Percentiles rank a stretch among this genome's conserved stretches.
phyloP scores from a whole-genome alignment of 2,797 vertebrate species.

The Alca torda region DNA sequence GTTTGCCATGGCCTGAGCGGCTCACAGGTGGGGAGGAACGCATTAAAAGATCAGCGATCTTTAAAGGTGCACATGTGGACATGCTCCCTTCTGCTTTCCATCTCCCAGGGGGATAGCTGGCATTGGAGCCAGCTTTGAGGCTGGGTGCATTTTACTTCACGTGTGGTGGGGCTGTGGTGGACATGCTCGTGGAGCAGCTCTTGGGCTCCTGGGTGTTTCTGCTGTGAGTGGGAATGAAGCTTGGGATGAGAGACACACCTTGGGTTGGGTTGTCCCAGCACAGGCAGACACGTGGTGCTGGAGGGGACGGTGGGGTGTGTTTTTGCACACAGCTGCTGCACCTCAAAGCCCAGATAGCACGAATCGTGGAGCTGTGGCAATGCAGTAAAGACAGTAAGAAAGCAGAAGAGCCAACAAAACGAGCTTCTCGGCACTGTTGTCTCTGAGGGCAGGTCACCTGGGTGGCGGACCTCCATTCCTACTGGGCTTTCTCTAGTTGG shows the following conservation, averaged over 20 bases:
- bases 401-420: background rate
- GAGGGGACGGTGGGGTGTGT: accelerated
- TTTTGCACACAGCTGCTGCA: background rate
- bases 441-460: background rate
- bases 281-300: background rate
- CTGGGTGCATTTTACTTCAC: background rate
- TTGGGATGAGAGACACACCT: background rate
- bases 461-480: background rate
- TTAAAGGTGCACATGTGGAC: accelerated
- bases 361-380: background rate
- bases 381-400: background rate
- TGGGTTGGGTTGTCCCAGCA: background rate
- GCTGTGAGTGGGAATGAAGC: background rate
- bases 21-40: accelerated
- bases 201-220: background rate
- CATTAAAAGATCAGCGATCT: background rate
- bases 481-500: background rate
- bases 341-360: background rate
- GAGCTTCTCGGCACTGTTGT: background rate
- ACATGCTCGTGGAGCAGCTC: accelerated
- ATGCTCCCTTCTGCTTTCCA: background rate
- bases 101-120: background rate
- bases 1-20: accelerated
- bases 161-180: background rate
- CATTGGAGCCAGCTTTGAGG: background rate